Evolutionary conservation across 2,113 vertebrate genomes (phyloP), one percentile per base, ranked within the genome.

Genomic region (Hucho hucho): DNA sequence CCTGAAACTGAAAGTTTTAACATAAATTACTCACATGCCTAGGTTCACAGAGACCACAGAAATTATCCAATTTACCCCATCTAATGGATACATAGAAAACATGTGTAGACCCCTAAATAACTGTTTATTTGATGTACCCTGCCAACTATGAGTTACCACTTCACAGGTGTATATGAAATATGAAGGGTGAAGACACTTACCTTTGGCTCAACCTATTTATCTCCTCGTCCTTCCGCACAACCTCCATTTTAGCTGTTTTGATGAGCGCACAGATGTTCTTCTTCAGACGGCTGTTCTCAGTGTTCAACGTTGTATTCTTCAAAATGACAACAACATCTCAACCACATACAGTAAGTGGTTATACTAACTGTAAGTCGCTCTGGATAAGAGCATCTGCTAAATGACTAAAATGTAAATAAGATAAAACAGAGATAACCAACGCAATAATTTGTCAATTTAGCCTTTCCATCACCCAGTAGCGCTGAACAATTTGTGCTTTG

Each of bases 231-330:
- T 98, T 98, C 43, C 98, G 94, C 65, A 91, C 91, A 85, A 99
- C 96, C 89, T 99, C 97, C 84, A 95, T 94, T 86, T 94, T 92
- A 20, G 97, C 97, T 2, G 97, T 99, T 92, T 94, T 96, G 76
- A 99, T 93, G 79, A 99, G 95, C 56, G 95, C 94, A 82, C 94
- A 98, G 89, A 98, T 97, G 90, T 98, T 98, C 92, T 96, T 98
- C 89, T 97, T 98, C 56, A 99, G 94, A 66, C 90, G 89, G 22
- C 75, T 88, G 84, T 98, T 99, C 92, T 98, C 96, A 58, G 84
- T 95, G 86, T 92, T 95, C 77, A 99, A 90, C 67, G 89, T 87
- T 18, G 91, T 86, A 84, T 98, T 99, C 97, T 99, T 69, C 81
- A 26, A 64, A 74, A 68, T 24, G 7, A 64, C 24, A 81, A 74